Conservation (phyloP, 2,888 invertebrate species). For the Pegoplata infirma region DNA sequence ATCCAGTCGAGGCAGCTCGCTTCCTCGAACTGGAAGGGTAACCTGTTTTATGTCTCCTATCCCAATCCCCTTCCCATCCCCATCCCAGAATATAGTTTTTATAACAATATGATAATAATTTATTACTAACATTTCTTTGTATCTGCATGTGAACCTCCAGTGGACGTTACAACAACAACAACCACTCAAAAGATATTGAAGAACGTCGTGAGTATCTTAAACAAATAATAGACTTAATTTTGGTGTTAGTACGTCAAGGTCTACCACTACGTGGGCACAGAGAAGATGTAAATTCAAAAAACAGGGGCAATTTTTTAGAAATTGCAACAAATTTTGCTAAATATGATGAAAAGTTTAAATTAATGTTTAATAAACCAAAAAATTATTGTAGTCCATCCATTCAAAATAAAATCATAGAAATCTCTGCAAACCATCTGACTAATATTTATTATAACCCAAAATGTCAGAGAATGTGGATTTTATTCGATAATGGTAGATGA, state of each 20-base stretch:
- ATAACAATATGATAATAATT: too few relatives aligned
- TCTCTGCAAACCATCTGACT: background rate
- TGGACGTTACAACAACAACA: too few relatives aligned
- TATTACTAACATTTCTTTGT: too few relatives aligned
- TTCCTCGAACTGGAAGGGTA: too few relatives aligned
- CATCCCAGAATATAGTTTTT: too few relatives aligned
- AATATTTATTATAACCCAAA: background rate
- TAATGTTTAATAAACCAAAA: too few relatives aligned
- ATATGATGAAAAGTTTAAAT: background rate
- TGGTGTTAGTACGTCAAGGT: background rate
- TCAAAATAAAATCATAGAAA: background rate
- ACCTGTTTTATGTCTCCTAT: too few relatives aligned
- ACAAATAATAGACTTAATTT: background rate
- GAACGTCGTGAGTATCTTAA: background rate
- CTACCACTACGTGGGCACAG: background rate
- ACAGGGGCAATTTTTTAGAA: slow-evolving; percentile 1
- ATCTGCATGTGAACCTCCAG: too few relatives aligned
- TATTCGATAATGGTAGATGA: slow-evolving; percentile 18
- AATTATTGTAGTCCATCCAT: too few relatives aligned
- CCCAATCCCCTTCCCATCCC: too few relatives aligned
- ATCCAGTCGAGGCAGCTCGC: too few relatives aligned
- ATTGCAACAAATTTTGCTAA: background rate
- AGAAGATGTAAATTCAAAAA: background rate
- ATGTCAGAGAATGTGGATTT: slow-evolving; percentile 8
- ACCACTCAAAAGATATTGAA: background rate